Base-by-base conservation (phyloP, 1,140 invertebrate genomes). In the Tigriopus japonicus region DNA sequence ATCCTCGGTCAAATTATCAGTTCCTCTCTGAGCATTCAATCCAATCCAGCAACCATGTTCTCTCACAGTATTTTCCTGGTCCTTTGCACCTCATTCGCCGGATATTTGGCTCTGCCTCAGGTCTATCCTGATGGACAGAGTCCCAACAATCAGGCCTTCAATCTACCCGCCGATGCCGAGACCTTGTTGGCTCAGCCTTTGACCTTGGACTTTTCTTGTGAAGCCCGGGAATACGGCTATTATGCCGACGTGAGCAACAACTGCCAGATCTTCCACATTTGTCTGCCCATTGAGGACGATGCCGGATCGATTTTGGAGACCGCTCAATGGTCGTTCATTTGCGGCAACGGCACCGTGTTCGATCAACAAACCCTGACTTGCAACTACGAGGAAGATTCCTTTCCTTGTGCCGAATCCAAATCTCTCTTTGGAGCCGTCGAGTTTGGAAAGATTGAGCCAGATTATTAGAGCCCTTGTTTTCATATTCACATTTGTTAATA, bases 221-320 rank as follows among this genome's bases (percentile, higher is more conserved):
- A 82, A 59, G 79, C 81, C 49, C 77, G 81, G 64, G 77, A 77
- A 3, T 87, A 87, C 67, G 86, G 86, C 10, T 88, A 86, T 68
- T 87, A 87, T 68, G 85, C 85, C 19, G 86, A 90, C 66, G 78
- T 86, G 9, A 84, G 86, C 66, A 90, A 88, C 67, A 85, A 85
- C 3, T 89, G 86, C 67, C 84, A 87, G 69, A 72, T 89, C 62
- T 90, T 90, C 72, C 86, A 90, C 68, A 81, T 88, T 1, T 90
- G 86, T 64, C 68, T 85, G 35, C 85, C 85, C 0, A 76, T 82
- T 1, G 75, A 77, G 42, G 60, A 67, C 43, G 64, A 66, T 5
- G 79, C 81, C 63, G 79, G 81, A 5, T 73, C 77, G 10, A 78
- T 79, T 60, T 54, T 64, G 15, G 72, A 78, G 52, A 65, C 60